Evolutionary conservation across 2,113 vertebrate genomes (phyloP).

Genomic region (Barnardius zonarius): DNA sequence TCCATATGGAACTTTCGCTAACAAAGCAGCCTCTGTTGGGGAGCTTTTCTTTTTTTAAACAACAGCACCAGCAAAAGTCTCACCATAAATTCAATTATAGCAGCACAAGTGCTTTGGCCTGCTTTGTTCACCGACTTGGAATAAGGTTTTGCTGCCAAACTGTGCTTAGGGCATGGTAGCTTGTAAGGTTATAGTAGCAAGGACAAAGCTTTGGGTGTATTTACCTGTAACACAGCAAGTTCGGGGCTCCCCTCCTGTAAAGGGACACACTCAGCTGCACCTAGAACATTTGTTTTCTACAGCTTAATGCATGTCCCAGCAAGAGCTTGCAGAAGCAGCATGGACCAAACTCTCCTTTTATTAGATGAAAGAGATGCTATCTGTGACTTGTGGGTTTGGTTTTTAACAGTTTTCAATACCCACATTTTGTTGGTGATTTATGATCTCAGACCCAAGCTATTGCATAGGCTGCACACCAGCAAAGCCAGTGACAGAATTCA

Average conservation of each 20-base stretch:
- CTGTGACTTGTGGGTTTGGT: conserved; percentile 20
- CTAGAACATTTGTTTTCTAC: neutral
- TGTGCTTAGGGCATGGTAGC: neutral
- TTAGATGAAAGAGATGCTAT: neutral
- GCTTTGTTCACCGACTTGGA: neutral
- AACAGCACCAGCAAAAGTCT: conserved; percentile 5
- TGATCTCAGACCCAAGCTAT: neutral
- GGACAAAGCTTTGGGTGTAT: neutral
- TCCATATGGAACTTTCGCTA: neutral
- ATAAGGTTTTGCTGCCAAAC: neutral
- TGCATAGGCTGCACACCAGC: neutral
- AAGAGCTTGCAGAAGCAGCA: neutral
- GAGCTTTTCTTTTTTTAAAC: neutral
- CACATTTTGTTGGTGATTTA: neutral
- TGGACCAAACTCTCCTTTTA: neutral
- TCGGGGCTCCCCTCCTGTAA: neutral
- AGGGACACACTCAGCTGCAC: neutral
- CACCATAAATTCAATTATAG: neutral
- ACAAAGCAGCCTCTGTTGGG: neutral
- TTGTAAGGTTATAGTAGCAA: neutral
- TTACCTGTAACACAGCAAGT: neutral
- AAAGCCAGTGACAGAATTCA: neutral
- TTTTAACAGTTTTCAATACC: neutral
- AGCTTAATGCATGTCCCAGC: neutral
- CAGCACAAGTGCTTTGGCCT: neutral